Evolutionary conservation across 2,113 vertebrate genomes (phyloP).

Genomic region (Glaucomys volans): DNA sequence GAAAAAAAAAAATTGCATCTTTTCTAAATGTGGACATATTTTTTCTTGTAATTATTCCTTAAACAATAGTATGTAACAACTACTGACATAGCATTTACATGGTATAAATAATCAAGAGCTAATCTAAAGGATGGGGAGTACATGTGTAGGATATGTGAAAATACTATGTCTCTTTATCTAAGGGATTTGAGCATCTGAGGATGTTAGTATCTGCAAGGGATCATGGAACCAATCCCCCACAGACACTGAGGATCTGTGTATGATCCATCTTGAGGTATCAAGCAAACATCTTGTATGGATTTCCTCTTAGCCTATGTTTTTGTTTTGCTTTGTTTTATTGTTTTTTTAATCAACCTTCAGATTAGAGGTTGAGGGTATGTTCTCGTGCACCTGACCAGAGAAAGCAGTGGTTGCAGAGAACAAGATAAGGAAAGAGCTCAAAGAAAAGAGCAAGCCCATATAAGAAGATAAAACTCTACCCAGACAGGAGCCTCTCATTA

Average conservation of each 20-base stretch:
- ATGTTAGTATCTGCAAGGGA: background rate
- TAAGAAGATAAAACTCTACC: background rate
- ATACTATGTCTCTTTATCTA: background rate
- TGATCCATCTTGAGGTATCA: background rate
- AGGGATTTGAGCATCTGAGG: background rate
- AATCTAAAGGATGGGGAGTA: background rate
- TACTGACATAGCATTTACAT: background rate
- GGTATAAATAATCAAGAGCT: background rate
- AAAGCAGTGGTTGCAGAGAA: background rate
- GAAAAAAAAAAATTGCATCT: background rate
- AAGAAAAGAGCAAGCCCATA: background rate
- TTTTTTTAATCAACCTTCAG: background rate
- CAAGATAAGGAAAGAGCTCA: background rate
- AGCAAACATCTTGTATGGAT: background rate
- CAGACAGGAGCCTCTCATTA: background rate
- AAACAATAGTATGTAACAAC: background rate
- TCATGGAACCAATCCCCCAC: background rate
- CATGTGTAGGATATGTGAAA: background rate
- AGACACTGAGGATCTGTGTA: background rate
- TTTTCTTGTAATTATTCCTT: background rate
- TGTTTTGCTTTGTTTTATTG: background rate
- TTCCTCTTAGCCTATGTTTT: background rate
- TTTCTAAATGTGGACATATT: background rate
- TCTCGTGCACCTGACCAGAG: background rate
- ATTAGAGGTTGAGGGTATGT: background rate